Evolutionary conservation across 2,888 invertebrate genomes (phyloP).

Genomic region (Meliscaeva auricollis): DNA sequence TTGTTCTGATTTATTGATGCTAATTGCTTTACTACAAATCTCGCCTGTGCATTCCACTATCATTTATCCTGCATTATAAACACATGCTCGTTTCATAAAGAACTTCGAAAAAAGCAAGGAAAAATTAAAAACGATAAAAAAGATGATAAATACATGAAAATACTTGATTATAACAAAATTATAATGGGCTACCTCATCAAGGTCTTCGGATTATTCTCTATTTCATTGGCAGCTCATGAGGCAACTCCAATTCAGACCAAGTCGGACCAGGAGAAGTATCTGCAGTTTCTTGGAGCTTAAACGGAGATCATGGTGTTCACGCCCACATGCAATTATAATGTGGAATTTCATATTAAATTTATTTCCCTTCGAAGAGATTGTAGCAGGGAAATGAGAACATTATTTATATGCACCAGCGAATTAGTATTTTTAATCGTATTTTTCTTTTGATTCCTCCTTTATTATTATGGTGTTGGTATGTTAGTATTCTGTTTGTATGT

Average conservation of each 20-base stretch:
- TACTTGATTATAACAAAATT: constrained; percentile 74
- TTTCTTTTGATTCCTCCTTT: constrained; percentile 47
- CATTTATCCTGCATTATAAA: constrained; percentile 45
- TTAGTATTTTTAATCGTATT: constrained; percentile 69
- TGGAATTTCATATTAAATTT: constrained; percentile 76
- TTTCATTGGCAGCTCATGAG: constrained; percentile 60
- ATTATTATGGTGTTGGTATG: constrained; percentile 21
- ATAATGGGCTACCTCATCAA: constrained; percentile 71
- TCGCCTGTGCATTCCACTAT: constrained; percentile 52
- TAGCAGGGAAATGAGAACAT: constrained; percentile 72
- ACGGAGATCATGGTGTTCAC: constrained; percentile 69
- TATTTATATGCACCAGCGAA: constrained; percentile 73
- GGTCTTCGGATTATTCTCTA: constrained; percentile 58
- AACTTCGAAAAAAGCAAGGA: constrained; percentile 18
- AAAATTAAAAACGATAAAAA: background rate
- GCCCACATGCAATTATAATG: constrained; percentile 76
- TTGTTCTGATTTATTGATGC: constrained; percentile 69
- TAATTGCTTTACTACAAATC: constrained; percentile 64
- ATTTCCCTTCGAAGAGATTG: constrained; percentile 66
- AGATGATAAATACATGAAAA: constrained; percentile 50
- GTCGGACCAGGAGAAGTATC: constrained; percentile 29
- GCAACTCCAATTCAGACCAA: constrained; percentile 17
- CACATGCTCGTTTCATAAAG: constrained; percentile 34
- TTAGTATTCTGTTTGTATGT: background rate
- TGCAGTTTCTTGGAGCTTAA: constrained; percentile 46